Base-by-base conservation (phyloP, 1,140 invertebrate species). In the Anagrus nilaparvatae region DNA sequence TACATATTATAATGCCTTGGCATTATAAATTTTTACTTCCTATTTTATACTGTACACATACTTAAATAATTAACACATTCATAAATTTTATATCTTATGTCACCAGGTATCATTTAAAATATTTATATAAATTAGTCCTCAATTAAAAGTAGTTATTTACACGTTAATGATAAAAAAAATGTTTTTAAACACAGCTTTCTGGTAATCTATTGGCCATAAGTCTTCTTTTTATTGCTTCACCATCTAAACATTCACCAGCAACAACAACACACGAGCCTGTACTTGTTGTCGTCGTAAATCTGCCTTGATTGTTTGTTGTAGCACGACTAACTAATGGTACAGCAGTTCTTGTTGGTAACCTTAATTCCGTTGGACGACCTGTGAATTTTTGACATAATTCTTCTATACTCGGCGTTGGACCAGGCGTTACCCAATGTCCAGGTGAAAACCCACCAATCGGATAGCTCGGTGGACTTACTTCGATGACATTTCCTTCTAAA, bases 151-250 rank as follows among this genome's bases (percentile, higher is more conserved):
- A n/a, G n/a, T 14, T 34, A 46, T 41, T 42, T 32, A 30, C 43
- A 33, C 25, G 41, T 37, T 28, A 37, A 48, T 14, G 12, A 34
- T 23, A 23, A n/a, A n/a, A n/a, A n/a, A n/a, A n/a, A 29, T 37
- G 19, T 14, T 23, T 50, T 74, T 78, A 82, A 37, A 84, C 81
- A 60, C 80, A 82, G 50, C 79, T 82, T 61, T 83, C 80, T 3
- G 81, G 81, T 52, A 84, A 73, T 55, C 79, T 76, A 57, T 79
- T 79, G 36, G 81, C 78, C 65, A 83, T 78, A 4, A 83, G 70
- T 50, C 79, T 74, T 58, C 82, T 77, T 55, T 82, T 83, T 58
- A 84, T 82, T 45, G 78, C 79, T 54, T 80, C 73, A 4, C 81
- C 80, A 47, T 67, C 58, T 42, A 66, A 51, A 18, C 66, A 67